These are phyloP conservation scores for Napeogenes inachia DNA, from an alignment of 2,888 invertebrate genomes.

Conservation along the genomic window DNA sequence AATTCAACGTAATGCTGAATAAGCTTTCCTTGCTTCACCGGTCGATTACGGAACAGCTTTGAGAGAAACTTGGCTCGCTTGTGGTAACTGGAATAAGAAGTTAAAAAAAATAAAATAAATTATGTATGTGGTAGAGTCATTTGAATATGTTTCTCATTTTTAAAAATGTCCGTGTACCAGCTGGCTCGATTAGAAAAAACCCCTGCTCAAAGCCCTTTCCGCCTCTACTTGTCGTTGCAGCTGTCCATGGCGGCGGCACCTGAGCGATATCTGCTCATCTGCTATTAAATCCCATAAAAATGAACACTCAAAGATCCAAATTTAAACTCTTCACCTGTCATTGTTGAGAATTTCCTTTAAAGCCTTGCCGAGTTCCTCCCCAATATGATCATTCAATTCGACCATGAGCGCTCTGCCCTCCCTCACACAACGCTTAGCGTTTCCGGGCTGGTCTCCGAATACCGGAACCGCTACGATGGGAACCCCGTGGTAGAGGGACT, in stretches of 20 bases:
- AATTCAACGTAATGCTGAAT: constrained; percentile 49
- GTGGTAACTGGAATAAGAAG: constrained; percentile 43
- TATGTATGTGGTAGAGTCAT: too few relatives aligned
- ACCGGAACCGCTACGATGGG: constrained; percentile 53
- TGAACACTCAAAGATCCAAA: too few relatives aligned
- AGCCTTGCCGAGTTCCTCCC: neutral
- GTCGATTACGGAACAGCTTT: constrained; percentile 44
- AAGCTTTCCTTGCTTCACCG: constrained; percentile 41
- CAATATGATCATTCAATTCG: neutral
- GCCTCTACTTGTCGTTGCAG: too few relatives aligned
- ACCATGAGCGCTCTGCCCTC: constrained; percentile 41
- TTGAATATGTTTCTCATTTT: too few relatives aligned
- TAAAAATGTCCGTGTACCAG: too few relatives aligned
- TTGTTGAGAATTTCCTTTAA: constrained; percentile 42
- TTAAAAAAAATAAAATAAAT: too few relatives aligned
- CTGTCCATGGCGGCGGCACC: too few relatives aligned
- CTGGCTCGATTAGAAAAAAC: too few relatives aligned
- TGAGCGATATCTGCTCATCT: too few relatives aligned
- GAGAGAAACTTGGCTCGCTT: constrained; percentile 48
- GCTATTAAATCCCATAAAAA: neutral
- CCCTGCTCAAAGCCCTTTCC: too few relatives aligned
- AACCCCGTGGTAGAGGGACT: constrained; percentile 44
- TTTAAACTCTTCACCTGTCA: constrained; percentile 36
- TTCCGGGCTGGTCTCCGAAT: constrained; percentile 55
- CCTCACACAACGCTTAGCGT: constrained; percentile 41